Conservation (phyloP, 2,113 vertebrate species). For the Murina feae region DNA sequence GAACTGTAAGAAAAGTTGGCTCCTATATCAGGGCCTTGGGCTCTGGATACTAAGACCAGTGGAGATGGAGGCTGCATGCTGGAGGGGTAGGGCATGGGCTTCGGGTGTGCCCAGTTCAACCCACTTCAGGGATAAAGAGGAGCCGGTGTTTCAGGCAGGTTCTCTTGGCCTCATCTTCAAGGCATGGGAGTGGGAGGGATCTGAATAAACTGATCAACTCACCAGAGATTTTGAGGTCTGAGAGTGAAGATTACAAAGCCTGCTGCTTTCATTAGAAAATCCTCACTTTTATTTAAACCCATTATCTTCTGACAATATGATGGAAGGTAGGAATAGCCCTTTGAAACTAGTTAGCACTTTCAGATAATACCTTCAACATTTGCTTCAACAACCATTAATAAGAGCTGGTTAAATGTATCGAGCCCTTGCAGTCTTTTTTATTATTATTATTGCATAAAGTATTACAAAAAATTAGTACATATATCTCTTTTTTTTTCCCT, state of each 20-base stretch:
- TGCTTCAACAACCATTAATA: neutral
- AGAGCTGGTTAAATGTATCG: neutral
- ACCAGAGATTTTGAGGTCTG: neutral
- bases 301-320: neutral
- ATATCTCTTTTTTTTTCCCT: too few relatives aligned
- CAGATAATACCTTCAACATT: neutral
- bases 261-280: neutral
- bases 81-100: neutral
- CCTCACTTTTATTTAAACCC: neutral
- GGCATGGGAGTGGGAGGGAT: too few relatives aligned
- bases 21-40: neutral
- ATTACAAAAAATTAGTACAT: too few relatives aligned
- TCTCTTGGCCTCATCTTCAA: neutral
- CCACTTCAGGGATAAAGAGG: neutral
- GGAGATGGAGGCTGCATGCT: neutral
- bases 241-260: neutral
- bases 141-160: neutral
- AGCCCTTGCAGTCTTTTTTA: too few relatives aligned
- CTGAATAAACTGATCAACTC: neutral
- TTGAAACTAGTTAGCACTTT: neutral
- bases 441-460: too few relatives aligned
- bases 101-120: neutral
- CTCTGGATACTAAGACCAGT: neutral
- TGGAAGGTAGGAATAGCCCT: neutral
- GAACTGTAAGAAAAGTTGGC: neutral